Percentiles rank a stretch among this genome's conserved stretches.
phyloP scores from a whole-genome alignment of 2,888 invertebrate species.

The Tetrapedia diversipes region DNA sequence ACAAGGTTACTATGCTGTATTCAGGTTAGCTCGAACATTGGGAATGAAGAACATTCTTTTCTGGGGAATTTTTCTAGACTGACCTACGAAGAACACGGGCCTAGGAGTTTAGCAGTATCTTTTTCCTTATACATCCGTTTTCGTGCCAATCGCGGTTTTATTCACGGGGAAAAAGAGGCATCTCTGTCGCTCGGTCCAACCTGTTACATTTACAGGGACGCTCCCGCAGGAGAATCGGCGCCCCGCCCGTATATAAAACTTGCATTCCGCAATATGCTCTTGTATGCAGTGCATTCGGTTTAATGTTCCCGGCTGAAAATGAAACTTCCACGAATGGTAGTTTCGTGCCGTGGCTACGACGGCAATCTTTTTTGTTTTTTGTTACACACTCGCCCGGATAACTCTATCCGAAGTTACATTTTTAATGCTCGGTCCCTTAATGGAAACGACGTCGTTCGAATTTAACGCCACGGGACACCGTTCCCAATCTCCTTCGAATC shows the following conservation, averaged over 20 bases:
- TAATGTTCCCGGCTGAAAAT: slow-evolving; percentile 64
- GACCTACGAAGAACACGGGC: not conserved
- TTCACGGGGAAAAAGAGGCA: slow-evolving; percentile 24
- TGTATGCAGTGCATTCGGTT: slow-evolving; percentile 62
- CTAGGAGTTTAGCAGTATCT: slow-evolving; percentile 18
- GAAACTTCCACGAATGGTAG: slow-evolving; percentile 61
- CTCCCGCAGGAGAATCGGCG: slow-evolving; percentile 45
- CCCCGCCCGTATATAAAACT: slow-evolving; percentile 57
- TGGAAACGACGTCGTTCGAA: slow-evolving; percentile 17
- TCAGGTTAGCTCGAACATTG: not conserved
- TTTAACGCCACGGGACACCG: not conserved
- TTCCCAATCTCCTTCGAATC: slow-evolving; percentile 1
- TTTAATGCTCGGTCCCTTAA: slow-evolving; percentile 46
- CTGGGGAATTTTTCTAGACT: not conserved
- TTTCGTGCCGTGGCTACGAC: slow-evolving; percentile 45
- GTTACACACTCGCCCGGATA: slow-evolving; percentile 34
- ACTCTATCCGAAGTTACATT: slow-evolving; percentile 36
- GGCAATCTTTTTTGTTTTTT: slow-evolving; percentile 61
- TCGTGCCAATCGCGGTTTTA: slow-evolving; percentile 47
- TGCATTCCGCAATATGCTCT: slow-evolving; percentile 61
- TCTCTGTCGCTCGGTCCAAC: slow-evolving; percentile 33
- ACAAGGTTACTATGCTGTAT: not conserved
- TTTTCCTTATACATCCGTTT: slow-evolving; percentile 21
- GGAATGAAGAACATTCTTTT: not conserved
- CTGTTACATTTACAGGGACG: slow-evolving; percentile 57